These are phyloP conservation scores for Lagorchestes hirsutus DNA, from an alignment of 2,797 vertebrate genomes.

Conservation along the genomic window DNA sequence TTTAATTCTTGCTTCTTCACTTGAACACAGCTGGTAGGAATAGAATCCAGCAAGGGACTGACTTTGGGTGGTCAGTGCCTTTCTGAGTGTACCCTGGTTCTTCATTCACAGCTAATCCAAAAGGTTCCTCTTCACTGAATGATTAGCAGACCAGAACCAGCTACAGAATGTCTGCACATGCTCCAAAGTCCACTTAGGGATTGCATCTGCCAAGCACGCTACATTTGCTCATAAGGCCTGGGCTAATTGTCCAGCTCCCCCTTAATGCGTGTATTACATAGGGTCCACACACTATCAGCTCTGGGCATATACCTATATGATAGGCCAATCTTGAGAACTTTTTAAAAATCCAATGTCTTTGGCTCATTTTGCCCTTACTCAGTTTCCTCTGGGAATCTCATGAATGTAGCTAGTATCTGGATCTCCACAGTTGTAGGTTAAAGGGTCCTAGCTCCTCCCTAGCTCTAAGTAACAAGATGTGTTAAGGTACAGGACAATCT, in stretches of 20 bases:
- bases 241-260: neutral
- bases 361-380: neutral
- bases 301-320: neutral
- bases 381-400: neutral
- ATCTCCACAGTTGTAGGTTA: neutral
- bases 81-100: neutral
- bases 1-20: neutral
- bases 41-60: neutral
- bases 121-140: neutral
- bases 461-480: neutral
- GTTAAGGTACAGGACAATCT: neutral
- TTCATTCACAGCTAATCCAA: neutral
- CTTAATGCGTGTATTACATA: neutral
- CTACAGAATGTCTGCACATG: neutral
- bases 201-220: neutral
- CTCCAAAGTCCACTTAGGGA: neutral
- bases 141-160: neutral
- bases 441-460: neutral
- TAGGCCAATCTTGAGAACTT: neutral
- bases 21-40: neutral
- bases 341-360: neutral
- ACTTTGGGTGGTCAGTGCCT: neutral
- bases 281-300: neutral
- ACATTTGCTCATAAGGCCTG: neutral
- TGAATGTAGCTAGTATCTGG: neutral